Evolutionary conservation across 2,113 vertebrate species (phyloP), one percentile per base, ranked within the genome.

Genomic region (Scomber scombrus): DNA sequence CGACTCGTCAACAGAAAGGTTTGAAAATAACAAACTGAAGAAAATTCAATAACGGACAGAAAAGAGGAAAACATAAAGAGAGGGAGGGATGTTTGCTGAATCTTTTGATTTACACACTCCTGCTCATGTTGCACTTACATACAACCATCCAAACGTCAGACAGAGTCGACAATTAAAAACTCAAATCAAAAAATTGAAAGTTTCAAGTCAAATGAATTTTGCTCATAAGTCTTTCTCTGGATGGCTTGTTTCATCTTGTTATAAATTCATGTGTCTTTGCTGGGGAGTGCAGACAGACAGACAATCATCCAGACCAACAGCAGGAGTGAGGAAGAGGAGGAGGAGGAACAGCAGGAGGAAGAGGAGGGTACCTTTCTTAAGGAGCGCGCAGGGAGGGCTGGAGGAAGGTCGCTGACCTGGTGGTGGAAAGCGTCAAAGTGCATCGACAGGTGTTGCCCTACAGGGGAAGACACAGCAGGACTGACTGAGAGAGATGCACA

Each of bases 351-450:
- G 23, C 1, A 79, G 3, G 75, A 81, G 29, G 78, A 80, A 21
- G 71, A 86, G 87, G 15, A 88, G 92, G 92, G 67, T 95, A 95
- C 94, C 97, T 99, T 99, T 94, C 97, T 96, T 89, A 99, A 88
- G 0, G 97, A 98, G 92, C 98, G 95, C 93, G 97, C 95, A 0
- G 97, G 97, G 92, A 99, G 96, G 86, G 97, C 97, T 26, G 97
- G 97, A 93, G 97, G 97, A 76, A 94, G 95, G 65, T 99, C 97
- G 78, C 95, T 96, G 93, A 97, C 93, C 89, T 97, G 96, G 91
- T 98, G 97, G 93, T 99, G 97, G 95, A 98, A 99, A 94, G 97
- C 97, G 68, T 99, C 98, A 70, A 99, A 99, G 94, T 98, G 97
- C 94, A 99, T 95, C 55, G 95, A 96, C 92, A 98, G 97, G 94